Evolutionary conservation across 2,888 invertebrate species (phyloP).

Genomic region (Microctonus hyperodae): DNA sequence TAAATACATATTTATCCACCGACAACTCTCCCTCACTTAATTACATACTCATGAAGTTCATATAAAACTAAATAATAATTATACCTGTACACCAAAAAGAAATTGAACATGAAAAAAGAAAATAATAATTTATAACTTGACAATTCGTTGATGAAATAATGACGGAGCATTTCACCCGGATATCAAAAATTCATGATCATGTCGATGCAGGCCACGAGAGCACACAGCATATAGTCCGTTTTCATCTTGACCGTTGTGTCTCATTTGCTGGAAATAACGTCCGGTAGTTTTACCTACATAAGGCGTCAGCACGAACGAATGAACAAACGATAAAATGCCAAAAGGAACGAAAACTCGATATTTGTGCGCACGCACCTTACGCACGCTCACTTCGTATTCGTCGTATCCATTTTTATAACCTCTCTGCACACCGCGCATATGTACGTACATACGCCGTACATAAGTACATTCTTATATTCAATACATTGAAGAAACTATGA

Average conservation of each 20-base stretch:
- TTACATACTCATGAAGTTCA: neutral
- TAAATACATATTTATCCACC: neutral
- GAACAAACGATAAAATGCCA: conserved; percentile 33
- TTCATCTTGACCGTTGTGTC: conserved; percentile 42
- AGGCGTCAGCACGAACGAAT: conserved; percentile 31
- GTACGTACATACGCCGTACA: neutral
- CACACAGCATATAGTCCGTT: conserved; percentile 38
- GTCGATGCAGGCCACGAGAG: conserved; percentile 53
- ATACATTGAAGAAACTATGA: conserved; percentile 8
- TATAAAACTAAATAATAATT: neutral
- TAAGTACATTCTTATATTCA: neutral
- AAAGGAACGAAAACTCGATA: conserved; percentile 38
- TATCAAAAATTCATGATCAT: conserved; percentile 20
- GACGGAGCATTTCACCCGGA: conserved; percentile 23
- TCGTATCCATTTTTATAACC: conserved; percentile 5
- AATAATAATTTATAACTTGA: neutral
- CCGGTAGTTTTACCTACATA: conserved; percentile 40
- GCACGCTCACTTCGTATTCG: conserved; percentile 44
- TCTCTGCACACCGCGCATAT: neutral
- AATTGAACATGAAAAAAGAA: neutral
- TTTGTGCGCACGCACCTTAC: conserved; percentile 50
- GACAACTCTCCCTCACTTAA: neutral
- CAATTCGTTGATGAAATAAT: conserved; percentile 7
- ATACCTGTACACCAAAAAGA: neutral
- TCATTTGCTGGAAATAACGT: conserved; percentile 22